A percentile compares a stretch with the other conserved stretches of the same genome.
Evolutionary conservation across 92 coral and sea anemone genomes (phyloP).

Genomic region (Nematostella vectensis): DNA sequence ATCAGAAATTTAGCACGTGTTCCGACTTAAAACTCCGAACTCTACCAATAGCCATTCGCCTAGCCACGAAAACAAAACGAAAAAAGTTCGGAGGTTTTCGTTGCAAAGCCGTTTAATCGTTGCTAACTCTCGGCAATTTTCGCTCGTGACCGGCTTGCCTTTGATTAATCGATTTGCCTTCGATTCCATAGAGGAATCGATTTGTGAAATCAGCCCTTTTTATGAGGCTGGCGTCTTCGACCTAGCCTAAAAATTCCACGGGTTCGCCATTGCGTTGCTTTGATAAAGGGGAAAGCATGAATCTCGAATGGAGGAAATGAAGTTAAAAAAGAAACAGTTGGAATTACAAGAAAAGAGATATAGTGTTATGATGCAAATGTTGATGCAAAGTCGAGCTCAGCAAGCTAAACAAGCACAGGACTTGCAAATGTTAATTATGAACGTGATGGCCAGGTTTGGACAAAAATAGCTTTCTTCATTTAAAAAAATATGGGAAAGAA

Average conservation of each 20-base stretch:
- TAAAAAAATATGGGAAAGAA: too few relatives aligned
- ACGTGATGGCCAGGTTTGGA: too few relatives aligned
- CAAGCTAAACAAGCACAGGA: too few relatives aligned
- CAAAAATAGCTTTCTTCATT: too few relatives aligned
- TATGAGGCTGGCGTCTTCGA: background rate
- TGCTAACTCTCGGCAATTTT: constrained; percentile 1
- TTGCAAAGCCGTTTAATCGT: background rate
- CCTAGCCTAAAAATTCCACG: background rate
- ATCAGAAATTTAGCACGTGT: background rate
- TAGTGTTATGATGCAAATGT: too few relatives aligned
- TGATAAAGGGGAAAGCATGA: too few relatives aligned
- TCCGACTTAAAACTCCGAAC: background rate
- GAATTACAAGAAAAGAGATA: too few relatives aligned
- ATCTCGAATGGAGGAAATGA: too few relatives aligned
- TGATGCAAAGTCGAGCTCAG: too few relatives aligned
- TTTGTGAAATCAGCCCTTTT: background rate
- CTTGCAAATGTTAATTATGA: too few relatives aligned
- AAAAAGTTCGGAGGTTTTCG: background rate
- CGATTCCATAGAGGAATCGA: background rate
- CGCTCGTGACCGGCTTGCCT: background rate
- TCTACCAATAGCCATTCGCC: background rate
- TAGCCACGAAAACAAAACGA: background rate
- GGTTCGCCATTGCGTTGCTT: too few relatives aligned
- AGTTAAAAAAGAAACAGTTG: too few relatives aligned
- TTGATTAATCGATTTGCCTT: background rate